Percentiles rank a stretch among this genome's conserved stretches.
Evolutionary conservation across 2,797 vertebrate genomes (phyloP).

Genomic region (Lacerta viridis): DNA sequence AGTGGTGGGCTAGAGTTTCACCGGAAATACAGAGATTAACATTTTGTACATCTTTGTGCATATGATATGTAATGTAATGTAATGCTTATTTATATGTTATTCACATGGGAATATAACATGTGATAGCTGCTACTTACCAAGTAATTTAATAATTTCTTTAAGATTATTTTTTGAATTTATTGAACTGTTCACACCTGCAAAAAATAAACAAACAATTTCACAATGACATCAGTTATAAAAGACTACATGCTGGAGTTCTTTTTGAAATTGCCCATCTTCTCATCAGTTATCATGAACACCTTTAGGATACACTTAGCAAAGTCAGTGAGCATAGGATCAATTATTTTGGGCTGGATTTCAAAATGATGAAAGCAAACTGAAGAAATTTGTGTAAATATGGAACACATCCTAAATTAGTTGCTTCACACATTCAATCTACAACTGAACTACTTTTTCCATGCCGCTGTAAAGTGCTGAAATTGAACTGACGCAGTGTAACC

Average conservation of each 20-base stretch:
- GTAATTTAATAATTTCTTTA: constrained; percentile 27
- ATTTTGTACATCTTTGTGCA: neutral
- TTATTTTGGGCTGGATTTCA: neutral
- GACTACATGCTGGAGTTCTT: neutral
- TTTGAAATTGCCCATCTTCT: constrained; percentile 7
- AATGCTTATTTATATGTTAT: neutral
- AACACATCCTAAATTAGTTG: neutral
- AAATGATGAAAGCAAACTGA: neutral
- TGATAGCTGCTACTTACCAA: constrained; percentile 26
- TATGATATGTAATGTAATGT: neutral
- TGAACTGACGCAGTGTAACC: neutral
- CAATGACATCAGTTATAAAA: neutral
- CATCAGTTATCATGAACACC: neutral
- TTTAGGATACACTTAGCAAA: neutral
- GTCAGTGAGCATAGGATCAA: neutral
- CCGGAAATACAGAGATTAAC: neutral
- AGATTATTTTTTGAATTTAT: constrained; percentile 19
- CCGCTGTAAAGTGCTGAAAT: neutral
- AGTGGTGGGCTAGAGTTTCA: neutral
- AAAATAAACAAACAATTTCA: constrained; percentile 22
- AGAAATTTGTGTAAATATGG: neutral
- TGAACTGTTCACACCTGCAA: constrained; percentile 10
- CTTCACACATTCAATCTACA: neutral
- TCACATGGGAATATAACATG: neutral
- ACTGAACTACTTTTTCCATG: neutral